Conservation (phyloP, 2,113 vertebrate species). For the Tylochromis polylepis region DNA sequence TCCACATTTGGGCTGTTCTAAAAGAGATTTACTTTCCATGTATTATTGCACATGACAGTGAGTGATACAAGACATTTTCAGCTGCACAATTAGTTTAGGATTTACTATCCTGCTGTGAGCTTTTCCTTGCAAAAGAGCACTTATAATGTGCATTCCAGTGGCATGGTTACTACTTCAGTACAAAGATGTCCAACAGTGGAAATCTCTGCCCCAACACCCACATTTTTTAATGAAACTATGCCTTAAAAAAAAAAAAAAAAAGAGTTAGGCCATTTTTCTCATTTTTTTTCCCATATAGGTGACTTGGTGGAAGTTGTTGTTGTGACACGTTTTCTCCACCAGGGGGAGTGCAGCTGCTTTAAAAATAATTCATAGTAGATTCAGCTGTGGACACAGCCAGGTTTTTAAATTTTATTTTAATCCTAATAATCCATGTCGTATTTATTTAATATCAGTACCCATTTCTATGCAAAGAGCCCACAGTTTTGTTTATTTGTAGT, state of each 20-base stretch:
- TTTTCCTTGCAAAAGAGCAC: neutral
- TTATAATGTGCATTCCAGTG: neutral
- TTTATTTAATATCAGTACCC: neutral
- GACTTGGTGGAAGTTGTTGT: neutral
- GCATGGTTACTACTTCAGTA: neutral
- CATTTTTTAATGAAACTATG: neutral
- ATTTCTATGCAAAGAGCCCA: neutral
- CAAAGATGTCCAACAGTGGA: neutral
- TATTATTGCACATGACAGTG: neutral
- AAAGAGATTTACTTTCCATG: neutral
- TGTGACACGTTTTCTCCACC: neutral
- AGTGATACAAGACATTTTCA: neutral
- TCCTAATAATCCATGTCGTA: neutral
- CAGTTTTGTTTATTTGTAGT: neutral
- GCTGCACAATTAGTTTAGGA: neutral
- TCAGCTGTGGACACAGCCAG: neutral
- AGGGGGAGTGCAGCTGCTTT: neutral
- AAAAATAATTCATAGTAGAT: neutral
- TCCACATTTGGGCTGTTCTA: neutral
- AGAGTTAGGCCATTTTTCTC: neutral
- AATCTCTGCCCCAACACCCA: neutral
- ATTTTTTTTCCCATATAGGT: neutral
- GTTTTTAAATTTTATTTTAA: neutral
- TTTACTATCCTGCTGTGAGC: neutral
- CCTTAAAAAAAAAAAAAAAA: neutral